phyloP scores from a whole-genome alignment of 2,113 vertebrate species.

The Canis aureus region DNA sequence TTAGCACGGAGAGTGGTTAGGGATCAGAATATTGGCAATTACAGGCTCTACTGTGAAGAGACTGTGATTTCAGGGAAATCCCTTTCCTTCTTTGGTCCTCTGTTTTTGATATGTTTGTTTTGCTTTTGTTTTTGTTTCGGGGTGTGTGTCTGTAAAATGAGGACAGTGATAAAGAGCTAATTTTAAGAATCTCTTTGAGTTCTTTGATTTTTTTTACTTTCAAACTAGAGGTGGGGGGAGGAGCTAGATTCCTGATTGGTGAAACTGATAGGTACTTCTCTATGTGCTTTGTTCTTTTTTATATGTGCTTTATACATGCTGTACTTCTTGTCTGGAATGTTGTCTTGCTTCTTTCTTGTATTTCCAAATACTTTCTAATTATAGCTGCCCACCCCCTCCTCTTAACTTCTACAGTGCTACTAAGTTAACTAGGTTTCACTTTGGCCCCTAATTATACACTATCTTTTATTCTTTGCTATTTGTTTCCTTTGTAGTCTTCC shows the following conservation, averaged over 20 bases:
- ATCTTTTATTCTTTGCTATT: neutral
- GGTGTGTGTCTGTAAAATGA: slow-evolving; percentile 33
- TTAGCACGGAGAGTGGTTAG: neutral
- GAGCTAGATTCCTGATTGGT: neutral
- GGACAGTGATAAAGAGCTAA: neutral
- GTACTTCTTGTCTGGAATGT: neutral
- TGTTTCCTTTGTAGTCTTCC: neutral
- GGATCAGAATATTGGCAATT: neutral
- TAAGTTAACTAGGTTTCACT: neutral
- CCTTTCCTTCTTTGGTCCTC: neutral
- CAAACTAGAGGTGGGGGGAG: neutral
- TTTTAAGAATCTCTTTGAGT: neutral
- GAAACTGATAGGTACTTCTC: neutral
- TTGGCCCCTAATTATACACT: neutral
- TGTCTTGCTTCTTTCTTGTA: neutral
- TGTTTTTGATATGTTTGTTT: neutral
- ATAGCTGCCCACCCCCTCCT: neutral
- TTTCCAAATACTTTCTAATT: neutral
- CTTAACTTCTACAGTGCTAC: neutral
- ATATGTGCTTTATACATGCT: neutral
- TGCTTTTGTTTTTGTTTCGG: neutral
- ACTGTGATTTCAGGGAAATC: neutral
- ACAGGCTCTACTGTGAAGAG: neutral
- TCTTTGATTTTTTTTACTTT: slow-evolving; percentile 18
- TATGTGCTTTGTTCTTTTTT: slow-evolving; percentile 34